Percentiles rank a stretch among this genome's conserved stretches.
Conservation (phyloP, 2,888 invertebrate genomes). For the Machimus atricapillus region DNA sequence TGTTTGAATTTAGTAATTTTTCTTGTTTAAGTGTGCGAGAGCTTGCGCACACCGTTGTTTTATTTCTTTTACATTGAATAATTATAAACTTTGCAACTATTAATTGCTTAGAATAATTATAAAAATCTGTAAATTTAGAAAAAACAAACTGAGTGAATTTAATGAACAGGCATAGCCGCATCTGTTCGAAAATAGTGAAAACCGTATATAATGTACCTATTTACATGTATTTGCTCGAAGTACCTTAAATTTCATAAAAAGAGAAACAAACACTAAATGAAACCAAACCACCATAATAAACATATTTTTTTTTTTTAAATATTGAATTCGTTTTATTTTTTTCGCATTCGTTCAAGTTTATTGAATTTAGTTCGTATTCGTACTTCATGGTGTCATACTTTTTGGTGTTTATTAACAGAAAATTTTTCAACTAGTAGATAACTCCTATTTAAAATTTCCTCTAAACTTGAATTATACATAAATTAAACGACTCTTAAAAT, state of each 20-base stretch:
- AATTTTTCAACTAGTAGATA: slow-evolving; percentile 28
- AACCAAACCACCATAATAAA: neutral
- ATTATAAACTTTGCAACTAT: slow-evolving; percentile 25
- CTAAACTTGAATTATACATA: slow-evolving; percentile 16
- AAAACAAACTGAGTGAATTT: neutral
- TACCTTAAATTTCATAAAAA: neutral
- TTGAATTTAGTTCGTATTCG: neutral
- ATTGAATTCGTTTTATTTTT: neutral
- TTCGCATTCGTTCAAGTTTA: neutral
- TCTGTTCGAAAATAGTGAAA: neutral
- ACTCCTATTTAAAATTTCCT: slow-evolving; percentile 23
- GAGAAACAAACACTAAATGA: neutral
- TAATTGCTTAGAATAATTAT: neutral
- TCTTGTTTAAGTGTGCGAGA: neutral
- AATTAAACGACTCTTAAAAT: slow-evolving; percentile 24
- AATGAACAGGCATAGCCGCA: neutral
- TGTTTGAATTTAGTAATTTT: neutral
- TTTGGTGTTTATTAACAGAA: slow-evolving; percentile 15
- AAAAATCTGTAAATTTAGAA: neutral
- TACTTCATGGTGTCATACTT: slow-evolving; percentile 24
- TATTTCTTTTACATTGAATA: neutral
- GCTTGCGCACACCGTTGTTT: neutral
- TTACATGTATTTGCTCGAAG: slow-evolving; percentile 17
- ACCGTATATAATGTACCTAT: neutral
- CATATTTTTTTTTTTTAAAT: neutral